Conservation (phyloP, 2,797 vertebrate genomes). For the Rhincodon typus region DNA sequence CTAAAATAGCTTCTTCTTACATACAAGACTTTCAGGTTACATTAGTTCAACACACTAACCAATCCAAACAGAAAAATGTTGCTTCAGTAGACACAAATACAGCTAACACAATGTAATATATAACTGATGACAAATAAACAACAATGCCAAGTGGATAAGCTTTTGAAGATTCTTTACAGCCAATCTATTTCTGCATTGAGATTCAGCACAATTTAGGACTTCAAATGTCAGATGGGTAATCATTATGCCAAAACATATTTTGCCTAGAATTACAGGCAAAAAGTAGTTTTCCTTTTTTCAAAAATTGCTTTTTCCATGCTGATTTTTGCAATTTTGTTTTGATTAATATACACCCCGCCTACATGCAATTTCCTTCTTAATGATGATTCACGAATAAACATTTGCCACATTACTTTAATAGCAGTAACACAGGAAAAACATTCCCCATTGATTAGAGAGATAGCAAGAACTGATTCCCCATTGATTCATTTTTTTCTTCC, state of each 20-base stretch:
- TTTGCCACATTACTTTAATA: neutral
- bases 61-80: neutral
- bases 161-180: neutral
- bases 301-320: neutral
- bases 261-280: neutral
- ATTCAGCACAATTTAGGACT: neutral
- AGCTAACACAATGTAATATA: neutral
- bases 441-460: neutral
- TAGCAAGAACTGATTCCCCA: too few relatives aligned
- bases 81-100: neutral
- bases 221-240: neutral
- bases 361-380: neutral
- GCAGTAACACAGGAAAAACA: neutral
- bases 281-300: neutral
- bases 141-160: neutral
- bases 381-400: neutral
- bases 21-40: neutral
- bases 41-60: neutral
- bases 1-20: constrained; percentile 3
- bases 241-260: neutral
- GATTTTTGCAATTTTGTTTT: neutral
- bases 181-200: neutral
- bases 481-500: neutral
- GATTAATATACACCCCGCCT: neutral
- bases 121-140: neutral